These are phyloP conservation scores for Villa cingulata DNA, from an alignment of 2,888 invertebrate genomes.

Conservation along the genomic window DNA sequence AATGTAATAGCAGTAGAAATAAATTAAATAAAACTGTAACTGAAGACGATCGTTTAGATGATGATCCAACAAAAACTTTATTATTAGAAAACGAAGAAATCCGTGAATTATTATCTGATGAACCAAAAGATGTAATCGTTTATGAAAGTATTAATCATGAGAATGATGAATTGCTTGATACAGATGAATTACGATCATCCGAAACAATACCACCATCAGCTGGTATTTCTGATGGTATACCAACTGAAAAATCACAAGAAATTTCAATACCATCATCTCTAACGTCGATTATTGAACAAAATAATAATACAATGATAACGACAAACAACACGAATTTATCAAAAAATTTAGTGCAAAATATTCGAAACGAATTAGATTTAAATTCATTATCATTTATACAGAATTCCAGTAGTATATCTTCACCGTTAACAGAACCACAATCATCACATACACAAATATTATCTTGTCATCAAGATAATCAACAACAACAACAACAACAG, in stretches of 20 bases:
- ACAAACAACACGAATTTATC: slow-evolving; percentile 13
- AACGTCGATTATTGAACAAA: too few relatives aligned
- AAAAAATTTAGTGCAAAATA: slow-evolving; percentile 18
- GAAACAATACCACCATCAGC: slow-evolving; percentile 1
- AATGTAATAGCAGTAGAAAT: neutral
- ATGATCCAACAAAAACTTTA: slow-evolving; percentile 4
- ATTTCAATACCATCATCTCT: neutral
- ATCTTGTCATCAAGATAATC: neutral
- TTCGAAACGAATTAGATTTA: slow-evolving; percentile 14
- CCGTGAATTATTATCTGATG: slow-evolving; percentile 7
- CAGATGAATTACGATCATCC: slow-evolving; percentile 4
- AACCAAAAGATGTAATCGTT: slow-evolving; percentile 16
- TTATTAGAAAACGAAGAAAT: slow-evolving; percentile 8
- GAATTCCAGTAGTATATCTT: slow-evolving; percentile 15
- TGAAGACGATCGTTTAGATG: neutral
- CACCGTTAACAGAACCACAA: slow-evolving; percentile 29
- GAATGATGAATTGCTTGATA: slow-evolving; percentile 12
- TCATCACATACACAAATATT: slow-evolving; percentile 13
- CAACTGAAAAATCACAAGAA: slow-evolving; percentile 10
- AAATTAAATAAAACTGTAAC: too few relatives aligned
- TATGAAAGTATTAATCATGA: slow-evolving; percentile 21
- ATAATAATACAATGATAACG: too few relatives aligned
- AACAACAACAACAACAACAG: neutral
- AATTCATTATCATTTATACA: slow-evolving; percentile 14
- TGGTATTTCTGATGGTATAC: slow-evolving; percentile 11